A percentile compares a stretch with the other conserved stretches of the same genome.
Conservation (phyloP, 2,888 invertebrate species). For the Aphodius granarius region DNA sequence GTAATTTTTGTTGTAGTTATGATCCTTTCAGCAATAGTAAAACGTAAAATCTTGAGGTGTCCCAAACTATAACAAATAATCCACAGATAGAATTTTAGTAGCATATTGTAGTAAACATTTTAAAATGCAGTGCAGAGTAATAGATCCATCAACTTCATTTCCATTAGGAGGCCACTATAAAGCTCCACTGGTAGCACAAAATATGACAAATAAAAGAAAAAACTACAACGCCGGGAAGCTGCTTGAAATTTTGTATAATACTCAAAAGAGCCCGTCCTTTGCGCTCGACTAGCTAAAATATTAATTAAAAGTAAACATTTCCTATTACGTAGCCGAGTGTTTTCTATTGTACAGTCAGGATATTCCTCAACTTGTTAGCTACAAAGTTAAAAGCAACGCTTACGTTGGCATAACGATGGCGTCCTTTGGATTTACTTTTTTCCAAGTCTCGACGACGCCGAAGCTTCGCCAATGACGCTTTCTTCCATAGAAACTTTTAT, state of each 20-base stretch:
- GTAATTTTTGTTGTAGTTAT: too few relatives aligned
- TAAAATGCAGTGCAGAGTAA: not conserved
- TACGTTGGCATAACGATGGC: not conserved
- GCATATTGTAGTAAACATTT: not conserved
- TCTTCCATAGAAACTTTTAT: not conserved
- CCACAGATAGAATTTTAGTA: too few relatives aligned
- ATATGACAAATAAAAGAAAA: not conserved
- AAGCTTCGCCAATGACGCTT: not conserved
- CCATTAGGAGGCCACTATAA: not conserved
- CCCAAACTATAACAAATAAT: too few relatives aligned
- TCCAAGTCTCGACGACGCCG: not conserved
- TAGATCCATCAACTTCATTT: not conserved
- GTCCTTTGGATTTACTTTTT: not conserved
- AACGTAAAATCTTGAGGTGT: too few relatives aligned
- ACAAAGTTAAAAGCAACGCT: constrained; percentile 9
- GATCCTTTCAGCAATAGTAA: too few relatives aligned
- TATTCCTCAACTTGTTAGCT: not conserved
- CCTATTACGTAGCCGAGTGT: not conserved
- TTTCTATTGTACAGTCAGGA: not conserved
- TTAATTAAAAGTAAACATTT: constrained; percentile 13
- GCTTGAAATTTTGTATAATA: not conserved
- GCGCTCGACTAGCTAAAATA: constrained; percentile 8
- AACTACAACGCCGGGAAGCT: not conserved
- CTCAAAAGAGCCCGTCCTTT: not conserved
- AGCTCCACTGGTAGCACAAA: not conserved